phyloP scores from a whole-genome alignment of 2,797 vertebrate species.

The Hephaestus fuliginosus region DNA sequence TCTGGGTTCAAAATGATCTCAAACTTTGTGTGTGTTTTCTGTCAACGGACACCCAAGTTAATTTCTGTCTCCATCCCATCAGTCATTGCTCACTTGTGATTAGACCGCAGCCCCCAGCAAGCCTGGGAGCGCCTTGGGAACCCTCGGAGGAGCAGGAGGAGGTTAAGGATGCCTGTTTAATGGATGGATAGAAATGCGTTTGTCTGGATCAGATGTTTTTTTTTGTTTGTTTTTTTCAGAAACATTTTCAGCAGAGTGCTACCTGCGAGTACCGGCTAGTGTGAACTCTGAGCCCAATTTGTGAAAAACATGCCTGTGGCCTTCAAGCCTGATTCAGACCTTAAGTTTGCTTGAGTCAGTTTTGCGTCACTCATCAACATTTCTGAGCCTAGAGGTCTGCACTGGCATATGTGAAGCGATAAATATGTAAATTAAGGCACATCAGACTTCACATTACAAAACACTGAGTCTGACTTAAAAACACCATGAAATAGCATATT shows the following conservation, averaged over 20 bases:
- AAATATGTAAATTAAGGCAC: conserved; percentile 71
- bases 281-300: conserved; percentile 67
- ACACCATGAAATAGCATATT: conserved; percentile 32
- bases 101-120: conserved; percentile 70
- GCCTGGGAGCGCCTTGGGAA: conserved; percentile 44
- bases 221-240: conserved; percentile 23
- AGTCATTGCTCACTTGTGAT: conserved; percentile 62
- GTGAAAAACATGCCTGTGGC: conserved; percentile 62
- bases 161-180: conserved; percentile 54
- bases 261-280: conserved; percentile 36
- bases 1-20: not conserved
- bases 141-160: conserved; percentile 56
- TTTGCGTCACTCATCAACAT: conserved; percentile 69
- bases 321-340: conserved; percentile 65
- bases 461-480: conserved; percentile 26
- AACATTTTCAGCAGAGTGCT: conserved; percentile 44
- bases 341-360: conserved; percentile 59
- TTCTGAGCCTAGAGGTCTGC: conserved; percentile 54
- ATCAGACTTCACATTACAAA: conserved; percentile 44
- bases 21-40: conserved; percentile 14
- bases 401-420: conserved; percentile 62
- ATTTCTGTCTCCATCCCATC: conserved; percentile 32
- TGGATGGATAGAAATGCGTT: conserved; percentile 60
- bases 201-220: conserved; percentile 43
- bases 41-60: conserved; percentile 21